These are phyloP conservation scores for Poecilia picta DNA, from an alignment of 2,797 vertebrate species.

Conservation along the genomic window DNA sequence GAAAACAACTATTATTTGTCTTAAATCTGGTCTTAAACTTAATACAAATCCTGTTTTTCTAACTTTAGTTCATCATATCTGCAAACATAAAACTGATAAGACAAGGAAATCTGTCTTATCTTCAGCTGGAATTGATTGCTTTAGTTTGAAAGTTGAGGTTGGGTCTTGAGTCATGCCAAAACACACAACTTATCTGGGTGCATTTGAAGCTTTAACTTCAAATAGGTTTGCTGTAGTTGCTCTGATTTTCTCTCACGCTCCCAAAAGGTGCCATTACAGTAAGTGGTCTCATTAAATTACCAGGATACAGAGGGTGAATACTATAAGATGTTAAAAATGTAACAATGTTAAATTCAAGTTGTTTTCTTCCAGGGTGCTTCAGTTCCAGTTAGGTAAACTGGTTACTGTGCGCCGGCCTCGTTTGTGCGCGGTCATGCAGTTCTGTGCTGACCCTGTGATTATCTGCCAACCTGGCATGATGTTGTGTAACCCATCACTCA, in stretches of 20 bases:
- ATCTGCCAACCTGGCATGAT: not conserved
- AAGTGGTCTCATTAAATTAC: not conserved
- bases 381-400: not conserved
- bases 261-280: not conserved
- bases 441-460: constrained; percentile 1
- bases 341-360: not conserved
- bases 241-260: not conserved
- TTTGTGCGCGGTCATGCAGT: not conserved
- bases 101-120: not conserved
- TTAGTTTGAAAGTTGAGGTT: not conserved
- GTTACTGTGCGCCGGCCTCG: not conserved
- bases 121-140: not conserved
- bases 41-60: not conserved
- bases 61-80: not conserved
- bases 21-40: not conserved
- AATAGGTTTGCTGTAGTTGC: not conserved
- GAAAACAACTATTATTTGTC: not conserved
- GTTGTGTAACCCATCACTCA: not conserved
- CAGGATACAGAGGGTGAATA: not conserved
- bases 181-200: not conserved
- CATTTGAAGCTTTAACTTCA: not conserved
- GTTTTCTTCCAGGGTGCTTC: not conserved
- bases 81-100: not conserved
- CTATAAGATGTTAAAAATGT: not conserved
- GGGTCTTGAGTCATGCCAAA: not conserved